Conservation (phyloP, 2,113 vertebrate species). For the Fregata magnificens region DNA sequence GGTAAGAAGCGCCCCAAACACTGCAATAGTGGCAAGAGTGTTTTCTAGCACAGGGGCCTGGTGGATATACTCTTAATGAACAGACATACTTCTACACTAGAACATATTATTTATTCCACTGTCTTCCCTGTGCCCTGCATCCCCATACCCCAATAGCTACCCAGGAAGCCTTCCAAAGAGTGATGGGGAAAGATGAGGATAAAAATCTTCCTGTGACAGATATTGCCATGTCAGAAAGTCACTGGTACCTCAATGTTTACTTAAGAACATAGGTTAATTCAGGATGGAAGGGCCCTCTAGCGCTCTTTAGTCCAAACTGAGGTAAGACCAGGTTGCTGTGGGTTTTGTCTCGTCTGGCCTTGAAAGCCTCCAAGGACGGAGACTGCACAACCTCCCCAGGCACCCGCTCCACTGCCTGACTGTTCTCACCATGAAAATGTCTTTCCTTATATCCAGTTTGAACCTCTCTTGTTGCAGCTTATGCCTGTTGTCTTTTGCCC, state of each 20-base stretch:
- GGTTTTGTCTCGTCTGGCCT: background rate
- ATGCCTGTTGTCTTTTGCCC: background rate
- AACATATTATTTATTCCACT: background rate
- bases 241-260: background rate
- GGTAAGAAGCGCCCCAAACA: background rate
- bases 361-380: background rate
- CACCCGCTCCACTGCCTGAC: background rate
- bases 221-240: background rate
- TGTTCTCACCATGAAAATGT: accelerated
- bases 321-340: background rate
- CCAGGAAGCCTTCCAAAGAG: background rate
- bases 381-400: background rate
- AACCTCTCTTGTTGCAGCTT: background rate
- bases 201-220: background rate
- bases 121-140: background rate
- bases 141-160: accelerated
- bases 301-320: background rate
- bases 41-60: background rate
- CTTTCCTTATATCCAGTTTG: background rate
- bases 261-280: background rate
- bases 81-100: background rate
- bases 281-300: background rate
- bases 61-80: background rate
- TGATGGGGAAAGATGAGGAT: background rate
- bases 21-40: background rate